These are phyloP conservation scores for Eurypyga helias DNA, from an alignment of 2,113 vertebrate genomes.

Conservation along the genomic window DNA sequence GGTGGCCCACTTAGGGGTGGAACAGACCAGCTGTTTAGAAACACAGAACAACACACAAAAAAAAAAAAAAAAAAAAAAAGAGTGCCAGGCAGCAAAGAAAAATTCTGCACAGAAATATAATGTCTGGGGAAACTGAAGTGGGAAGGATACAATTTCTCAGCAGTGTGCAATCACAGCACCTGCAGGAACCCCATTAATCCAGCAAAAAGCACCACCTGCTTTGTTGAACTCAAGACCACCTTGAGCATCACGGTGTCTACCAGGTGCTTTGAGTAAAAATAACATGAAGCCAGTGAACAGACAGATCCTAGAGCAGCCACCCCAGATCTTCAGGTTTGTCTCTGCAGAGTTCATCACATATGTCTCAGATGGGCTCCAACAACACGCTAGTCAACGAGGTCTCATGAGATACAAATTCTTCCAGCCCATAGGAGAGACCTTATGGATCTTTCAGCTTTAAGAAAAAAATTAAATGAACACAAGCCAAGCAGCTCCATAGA, in stretches of 20 bases:
- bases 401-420: not conserved
- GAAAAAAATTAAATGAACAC: not conserved
- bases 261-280: not conserved
- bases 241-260: accelerated
- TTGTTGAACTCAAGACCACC: not conserved
- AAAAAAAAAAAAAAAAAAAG: not conserved
- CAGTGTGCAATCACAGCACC: not conserved
- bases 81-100: not conserved
- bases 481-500: not conserved
- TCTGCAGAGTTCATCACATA: not conserved
- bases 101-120: not conserved
- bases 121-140: not conserved
- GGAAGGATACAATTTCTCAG: not conserved
- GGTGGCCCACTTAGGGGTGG: not conserved
- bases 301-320: not conserved
- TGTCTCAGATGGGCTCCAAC: not conserved
- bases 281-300: not conserved
- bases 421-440: not conserved
- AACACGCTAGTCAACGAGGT: not conserved
- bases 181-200: not conserved
- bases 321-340: not conserved
- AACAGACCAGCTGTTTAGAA: not conserved
- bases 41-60: not conserved
- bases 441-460: not conserved
- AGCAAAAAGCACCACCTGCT: not conserved